phyloP scores from a whole-genome alignment of 2,113 vertebrate species.

The Eublepharis macularius region DNA sequence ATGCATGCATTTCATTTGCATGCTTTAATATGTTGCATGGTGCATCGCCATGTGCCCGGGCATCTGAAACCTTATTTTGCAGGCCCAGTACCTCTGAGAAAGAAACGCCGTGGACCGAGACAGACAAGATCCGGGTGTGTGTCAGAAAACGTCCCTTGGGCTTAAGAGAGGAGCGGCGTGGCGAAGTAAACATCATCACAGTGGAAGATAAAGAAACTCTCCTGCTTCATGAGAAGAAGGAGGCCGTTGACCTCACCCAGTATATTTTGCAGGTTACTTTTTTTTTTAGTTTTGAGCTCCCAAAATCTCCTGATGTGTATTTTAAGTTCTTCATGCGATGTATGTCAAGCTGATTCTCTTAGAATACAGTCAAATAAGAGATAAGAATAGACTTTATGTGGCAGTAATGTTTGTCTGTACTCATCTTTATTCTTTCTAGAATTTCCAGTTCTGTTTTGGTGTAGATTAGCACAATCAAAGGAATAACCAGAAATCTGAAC shows the following conservation, averaged over 20 bases:
- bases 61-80: conserved; percentile 21
- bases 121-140: conserved; percentile 87
- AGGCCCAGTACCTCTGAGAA: conserved; percentile 71
- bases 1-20: neutral
- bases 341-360: neutral
- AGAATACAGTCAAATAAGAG: neutral
- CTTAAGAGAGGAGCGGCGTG: conserved; percentile 75
- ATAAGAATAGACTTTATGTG: neutral
- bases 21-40: neutral
- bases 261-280: conserved; percentile 86
- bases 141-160: conserved; percentile 88
- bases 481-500: neutral
- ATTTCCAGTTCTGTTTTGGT: no score
- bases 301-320: conserved; percentile 10
- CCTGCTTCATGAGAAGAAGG: conserved; percentile 86
- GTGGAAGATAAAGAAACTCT: conserved; percentile 81
- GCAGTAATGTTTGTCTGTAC: neutral
- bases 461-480: neutral
- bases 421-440: neutral
- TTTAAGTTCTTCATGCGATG: neutral
- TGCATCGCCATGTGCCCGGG: conserved; percentile 32
- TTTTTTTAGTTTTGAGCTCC: neutral
- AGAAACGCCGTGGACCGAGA: conserved; percentile 72
- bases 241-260: conserved; percentile 88
- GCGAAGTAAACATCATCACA: conserved; percentile 84